Evolutionary conservation across 2,888 invertebrate species (phyloP).

Genomic region (Cantharis nigra): DNA sequence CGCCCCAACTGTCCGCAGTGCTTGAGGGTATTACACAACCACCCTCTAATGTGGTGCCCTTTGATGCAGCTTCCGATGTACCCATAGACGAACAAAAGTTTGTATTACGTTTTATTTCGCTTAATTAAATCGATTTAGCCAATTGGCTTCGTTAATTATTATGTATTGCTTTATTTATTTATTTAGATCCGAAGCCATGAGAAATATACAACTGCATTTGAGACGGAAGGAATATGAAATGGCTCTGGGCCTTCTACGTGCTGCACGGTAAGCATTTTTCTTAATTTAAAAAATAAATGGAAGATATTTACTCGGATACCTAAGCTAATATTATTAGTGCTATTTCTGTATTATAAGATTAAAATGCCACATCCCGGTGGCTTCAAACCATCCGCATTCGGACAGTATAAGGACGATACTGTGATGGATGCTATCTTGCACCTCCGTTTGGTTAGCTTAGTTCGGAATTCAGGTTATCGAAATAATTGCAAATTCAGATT

Average conservation of each 20-base stretch:
- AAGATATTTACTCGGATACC: neutral
- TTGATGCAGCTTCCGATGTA: constrained; percentile 83
- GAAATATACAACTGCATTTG: constrained; percentile 78
- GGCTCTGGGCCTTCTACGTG: constrained; percentile 80
- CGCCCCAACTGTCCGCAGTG: constrained; percentile 48
- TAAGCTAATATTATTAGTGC: neutral
- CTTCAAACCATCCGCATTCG: neutral
- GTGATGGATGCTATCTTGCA: neutral
- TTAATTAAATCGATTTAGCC: neutral
- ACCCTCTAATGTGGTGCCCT: constrained; percentile 72
- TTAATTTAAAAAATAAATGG: constrained; percentile 4
- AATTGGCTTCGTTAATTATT: neutral
- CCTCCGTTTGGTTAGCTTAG: neutral
- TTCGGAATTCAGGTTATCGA: neutral
- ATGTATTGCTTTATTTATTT: constrained; percentile 33
- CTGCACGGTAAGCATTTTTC: constrained; percentile 65
- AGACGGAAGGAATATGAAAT: constrained; percentile 73
- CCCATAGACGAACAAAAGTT: constrained; percentile 90
- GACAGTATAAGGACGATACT: neutral
- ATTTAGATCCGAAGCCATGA: constrained; percentile 83
- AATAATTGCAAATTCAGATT: neutral
- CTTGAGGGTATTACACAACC: constrained; percentile 60
- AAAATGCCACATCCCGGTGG: neutral
- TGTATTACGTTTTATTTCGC: constrained; percentile 38
- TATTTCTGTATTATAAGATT: neutral